Evolutionary conservation across 2,113 vertebrate genomes (phyloP).

Genomic region (Megaceryle torquata): DNA sequence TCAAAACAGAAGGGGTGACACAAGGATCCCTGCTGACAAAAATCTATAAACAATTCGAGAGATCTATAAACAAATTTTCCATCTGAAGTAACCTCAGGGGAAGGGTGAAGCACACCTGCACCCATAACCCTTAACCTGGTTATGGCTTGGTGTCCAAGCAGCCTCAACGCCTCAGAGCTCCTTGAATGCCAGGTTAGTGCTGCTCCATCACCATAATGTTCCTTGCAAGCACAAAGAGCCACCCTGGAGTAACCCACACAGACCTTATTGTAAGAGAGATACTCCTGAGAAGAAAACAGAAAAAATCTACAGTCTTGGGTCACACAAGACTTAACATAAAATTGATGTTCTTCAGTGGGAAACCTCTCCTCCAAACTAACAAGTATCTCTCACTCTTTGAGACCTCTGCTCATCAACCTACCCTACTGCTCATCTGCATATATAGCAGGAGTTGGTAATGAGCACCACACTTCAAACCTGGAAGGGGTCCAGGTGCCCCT

Average conservation of each 20-base stretch:
- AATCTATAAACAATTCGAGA: not conserved
- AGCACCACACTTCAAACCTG: not conserved
- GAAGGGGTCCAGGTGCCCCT: not conserved
- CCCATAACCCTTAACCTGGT: too few species aligned
- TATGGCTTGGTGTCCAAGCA: too few species aligned
- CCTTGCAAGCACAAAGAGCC: too few species aligned
- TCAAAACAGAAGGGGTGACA: not conserved
- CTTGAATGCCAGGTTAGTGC: too few species aligned
- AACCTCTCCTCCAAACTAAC: not conserved
- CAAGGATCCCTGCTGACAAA: not conserved
- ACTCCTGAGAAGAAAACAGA: not conserved
- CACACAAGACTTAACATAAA: not conserved
- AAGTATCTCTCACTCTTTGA: not conserved
- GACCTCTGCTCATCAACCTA: not conserved
- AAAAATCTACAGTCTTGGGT: not conserved
- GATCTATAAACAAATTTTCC: not conserved
- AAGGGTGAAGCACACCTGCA: too few species aligned
- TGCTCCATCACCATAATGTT: too few species aligned
- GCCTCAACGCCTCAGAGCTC: too few species aligned
- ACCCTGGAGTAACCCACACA: too few species aligned
- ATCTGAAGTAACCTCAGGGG: too few species aligned
- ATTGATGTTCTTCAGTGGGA: not conserved
- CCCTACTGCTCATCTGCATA: not conserved
- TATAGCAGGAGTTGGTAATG: rapidly evolving
- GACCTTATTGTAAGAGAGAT: not conserved